Evolutionary conservation across 2,888 invertebrate species (phyloP), one percentile per base, ranked within the genome.

Genomic region (Xestobium rufovillosum): DNA sequence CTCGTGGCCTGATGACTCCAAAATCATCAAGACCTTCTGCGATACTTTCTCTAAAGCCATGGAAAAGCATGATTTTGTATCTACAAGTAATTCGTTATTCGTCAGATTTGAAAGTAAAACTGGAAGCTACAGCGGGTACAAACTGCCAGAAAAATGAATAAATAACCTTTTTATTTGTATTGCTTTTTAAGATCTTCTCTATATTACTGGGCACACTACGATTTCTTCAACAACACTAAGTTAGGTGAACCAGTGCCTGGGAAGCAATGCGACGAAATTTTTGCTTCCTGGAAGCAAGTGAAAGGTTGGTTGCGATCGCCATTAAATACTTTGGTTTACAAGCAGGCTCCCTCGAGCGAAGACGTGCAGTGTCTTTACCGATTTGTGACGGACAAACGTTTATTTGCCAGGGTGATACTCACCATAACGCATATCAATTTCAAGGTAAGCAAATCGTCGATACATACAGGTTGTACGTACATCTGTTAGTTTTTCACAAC

Each of bases 131-230:
- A 88, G 89, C 42, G 91, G 90, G 73, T 80, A 57, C 68, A 71
- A 48, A 34, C 16, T 1, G 26, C 8, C n/a, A 35, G 6, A 27
- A 8, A 13, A 31, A 6, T 19, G 23, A 6, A n/a, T 8, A 6
- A 36, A 17, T 12, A 37, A 19, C 23, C n/a, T 8, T 19, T 19
- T 6, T 8, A 19, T 8, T n/a, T n/a, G n/a, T n/a, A n/a, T n/a
- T n/a, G n/a, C n/a, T n/a, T n/a, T n/a, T n/a, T n/a, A n/a, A 79
- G 79, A 1, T 89, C 89, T n/a, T 90, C 90, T 0, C 70, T 92
- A 9, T 90, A 91, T 65, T 91, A 90, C 61, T 90, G 90, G 90
- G 90, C 90, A 0, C 90, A 90, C 59, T 91, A 90, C 57, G 90
- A 91, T 57, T 91, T 90, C 70, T 91, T 90, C 68, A 90, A 91